A percentile compares a stretch with the other conserved stretches of the same genome.
phyloP scores from a whole-genome alignment of 2,797 vertebrate species.

The Graptemys geographica region DNA sequence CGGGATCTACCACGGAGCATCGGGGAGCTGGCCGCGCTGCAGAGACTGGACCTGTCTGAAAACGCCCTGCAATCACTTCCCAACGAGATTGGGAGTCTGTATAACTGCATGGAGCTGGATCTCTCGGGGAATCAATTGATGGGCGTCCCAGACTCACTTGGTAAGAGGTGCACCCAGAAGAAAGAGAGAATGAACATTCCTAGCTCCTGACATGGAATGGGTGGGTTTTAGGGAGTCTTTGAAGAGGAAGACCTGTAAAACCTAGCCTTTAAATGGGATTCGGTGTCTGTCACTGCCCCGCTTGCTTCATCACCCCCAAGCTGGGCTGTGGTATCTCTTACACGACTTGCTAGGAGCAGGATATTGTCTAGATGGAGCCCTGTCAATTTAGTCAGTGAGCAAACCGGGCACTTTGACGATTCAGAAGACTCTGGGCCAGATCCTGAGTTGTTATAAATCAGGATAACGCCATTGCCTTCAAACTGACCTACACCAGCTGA shows the following conservation, averaged over 20 bases:
- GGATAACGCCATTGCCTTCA: background rate
- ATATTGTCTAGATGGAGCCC: background rate
- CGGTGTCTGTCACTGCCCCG: background rate
- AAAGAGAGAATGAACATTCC: background rate
- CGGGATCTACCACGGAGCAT: slow-evolving; percentile 84
- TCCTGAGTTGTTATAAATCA: background rate
- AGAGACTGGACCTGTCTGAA: slow-evolving; percentile 88
- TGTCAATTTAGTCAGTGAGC: background rate
- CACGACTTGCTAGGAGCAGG: background rate
- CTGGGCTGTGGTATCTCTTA: background rate
- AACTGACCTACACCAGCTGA: fast-evolving
- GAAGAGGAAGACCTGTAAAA: background rate
- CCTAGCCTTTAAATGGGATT: background rate
- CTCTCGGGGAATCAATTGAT: slow-evolving; percentile 90
- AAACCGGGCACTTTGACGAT: background rate
- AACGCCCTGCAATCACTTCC: slow-evolving; percentile 89
- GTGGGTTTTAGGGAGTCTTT: background rate
- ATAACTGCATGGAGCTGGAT: slow-evolving; percentile 84
- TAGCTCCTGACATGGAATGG: background rate
- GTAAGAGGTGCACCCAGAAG: slow-evolving; percentile 78
- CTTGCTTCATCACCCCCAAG: background rate
- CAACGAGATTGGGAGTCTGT: slow-evolving; percentile 86
- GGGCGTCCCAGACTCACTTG: slow-evolving; percentile 88
- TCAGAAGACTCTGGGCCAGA: fast-evolving
- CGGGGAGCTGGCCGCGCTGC: slow-evolving; percentile 83